Base-by-base conservation (phyloP, 2,113 vertebrate genomes). In the Phalacrocorax pelagicus region DNA sequence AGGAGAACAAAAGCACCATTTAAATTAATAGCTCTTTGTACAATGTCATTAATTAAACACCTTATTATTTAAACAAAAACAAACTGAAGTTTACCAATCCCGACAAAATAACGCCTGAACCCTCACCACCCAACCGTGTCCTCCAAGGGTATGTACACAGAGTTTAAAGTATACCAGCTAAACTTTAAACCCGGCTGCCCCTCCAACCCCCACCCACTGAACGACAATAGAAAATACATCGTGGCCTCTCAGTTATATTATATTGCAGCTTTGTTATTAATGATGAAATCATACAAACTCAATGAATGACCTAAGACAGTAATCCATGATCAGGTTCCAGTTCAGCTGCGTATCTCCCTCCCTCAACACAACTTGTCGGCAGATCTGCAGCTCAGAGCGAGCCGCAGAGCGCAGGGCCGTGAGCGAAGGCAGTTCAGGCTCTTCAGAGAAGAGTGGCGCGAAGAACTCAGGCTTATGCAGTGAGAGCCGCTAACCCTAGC, bases 191-290 rank as follows among this genome's bases (percentile, higher is more conserved):
- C 87, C 29, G 11, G 92, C 89, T 93, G 61, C 73, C 88, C 89
- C 88, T 75, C 89, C 89, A 89, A 27, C 81, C 42, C 81, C 81
- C 77, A 59, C 87, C 90, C 96, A 21, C 81, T 42, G 86, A 97
- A 86, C 22, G 12, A 92, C 85, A 85, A 77, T 32, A 97, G 84
- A 94, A 97, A 96, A 97, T 61, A 88, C 71, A 75, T 40, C 3
- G 23, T 79, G 96, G 95, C 96, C 96, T 96, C 96, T 97, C 90
- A n/a, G 91, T 92, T 97, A 97, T 97, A 96, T 92, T 98, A 97
- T 97, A 98, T 95, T 98, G 98, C 98, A 98, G 98, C 97, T 98
- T 98, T 89, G 94, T 79, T 62, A 67, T 81, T 75, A 63, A 97
- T 96, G 92, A 97, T 40, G 63, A 97, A 97, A 97, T 96, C 49